phyloP scores from a whole-genome alignment of 2,888 invertebrate genomes.

The Melipona beecheii region DNA sequence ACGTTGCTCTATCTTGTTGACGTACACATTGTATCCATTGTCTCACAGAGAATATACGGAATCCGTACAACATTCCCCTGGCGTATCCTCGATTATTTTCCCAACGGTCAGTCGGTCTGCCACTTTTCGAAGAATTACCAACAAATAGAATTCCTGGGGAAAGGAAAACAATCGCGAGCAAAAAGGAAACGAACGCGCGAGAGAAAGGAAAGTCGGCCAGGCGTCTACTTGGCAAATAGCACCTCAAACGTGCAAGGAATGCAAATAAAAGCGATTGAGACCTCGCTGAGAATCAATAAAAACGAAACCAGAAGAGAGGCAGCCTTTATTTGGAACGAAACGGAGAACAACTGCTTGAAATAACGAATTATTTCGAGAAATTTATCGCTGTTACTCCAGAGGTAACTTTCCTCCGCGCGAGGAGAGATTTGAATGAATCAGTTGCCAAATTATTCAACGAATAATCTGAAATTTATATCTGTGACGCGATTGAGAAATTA shows the following conservation, averaged over 20 bases:
- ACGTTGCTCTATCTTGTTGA: conserved; percentile 48
- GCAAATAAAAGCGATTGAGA: conserved; percentile 39
- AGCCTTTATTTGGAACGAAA: too few relatives aligned
- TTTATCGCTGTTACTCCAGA: too few relatives aligned
- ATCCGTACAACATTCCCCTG: not conserved
- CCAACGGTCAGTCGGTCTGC: not conserved
- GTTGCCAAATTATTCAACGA: too few relatives aligned
- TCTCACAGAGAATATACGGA: conserved; percentile 66
- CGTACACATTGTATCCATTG: conserved; percentile 58
- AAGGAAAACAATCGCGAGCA: too few relatives aligned
- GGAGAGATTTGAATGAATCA: too few relatives aligned
- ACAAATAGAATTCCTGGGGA: not conserved
- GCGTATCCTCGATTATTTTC: not conserved
- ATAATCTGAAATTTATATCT: too few relatives aligned
- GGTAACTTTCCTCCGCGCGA: too few relatives aligned
- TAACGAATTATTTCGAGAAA: too few relatives aligned
- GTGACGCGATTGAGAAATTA: too few relatives aligned
- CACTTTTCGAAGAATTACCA: not conserved
- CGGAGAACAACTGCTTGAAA: too few relatives aligned
- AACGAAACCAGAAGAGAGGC: not conserved
- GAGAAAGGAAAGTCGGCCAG: conserved; percentile 20
- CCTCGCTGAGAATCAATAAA: not conserved
- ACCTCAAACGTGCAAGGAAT: conserved; percentile 23
- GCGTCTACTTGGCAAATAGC: not conserved
- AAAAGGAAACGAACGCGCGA: not conserved